phyloP scores from a whole-genome alignment of 1,140 invertebrate species.

The Drosophila mayri region DNA sequence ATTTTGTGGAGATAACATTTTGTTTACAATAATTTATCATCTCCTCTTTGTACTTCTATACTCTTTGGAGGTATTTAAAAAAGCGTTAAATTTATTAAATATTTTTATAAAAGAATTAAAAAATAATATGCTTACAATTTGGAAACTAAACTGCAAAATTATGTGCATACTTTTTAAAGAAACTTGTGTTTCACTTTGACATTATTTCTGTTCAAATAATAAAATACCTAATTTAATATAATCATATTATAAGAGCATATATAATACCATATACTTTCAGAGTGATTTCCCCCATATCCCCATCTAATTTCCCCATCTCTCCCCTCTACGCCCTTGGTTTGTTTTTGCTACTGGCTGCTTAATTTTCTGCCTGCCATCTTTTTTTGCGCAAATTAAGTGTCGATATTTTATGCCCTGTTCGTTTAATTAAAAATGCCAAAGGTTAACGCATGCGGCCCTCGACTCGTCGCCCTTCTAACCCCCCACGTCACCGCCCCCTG shows the following conservation, averaged over 20 bases:
- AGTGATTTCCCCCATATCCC: not conserved
- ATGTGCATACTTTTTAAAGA: no score
- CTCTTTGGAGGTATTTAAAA: not conserved
- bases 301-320: not conserved
- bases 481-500: not conserved
- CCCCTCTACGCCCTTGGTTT: slow-evolving; percentile 23
- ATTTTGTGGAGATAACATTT: not conserved
- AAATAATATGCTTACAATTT: no score
- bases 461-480: slow-evolving; percentile 38
- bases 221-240: no score
- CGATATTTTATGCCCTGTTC: slow-evolving; percentile 81
- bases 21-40: not conserved
- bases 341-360: slow-evolving; percentile 62
- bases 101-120: no score
- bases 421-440: slow-evolving; percentile 83
- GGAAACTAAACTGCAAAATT: no score
- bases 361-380: slow-evolving; percentile 74
- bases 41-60: no score
- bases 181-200: no score
- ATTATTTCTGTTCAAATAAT: no score
- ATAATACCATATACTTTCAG: not conserved
- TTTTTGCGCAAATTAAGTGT: slow-evolving; percentile 81
- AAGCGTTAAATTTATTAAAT: not conserved
- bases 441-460: slow-evolving; percentile 71
- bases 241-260: not conserved